Percentiles rank a stretch among this genome's conserved stretches.
These are phyloP conservation scores for Coturnix japonica DNA, from an alignment of 2,113 vertebrate species.

Conservation along the genomic window DNA sequence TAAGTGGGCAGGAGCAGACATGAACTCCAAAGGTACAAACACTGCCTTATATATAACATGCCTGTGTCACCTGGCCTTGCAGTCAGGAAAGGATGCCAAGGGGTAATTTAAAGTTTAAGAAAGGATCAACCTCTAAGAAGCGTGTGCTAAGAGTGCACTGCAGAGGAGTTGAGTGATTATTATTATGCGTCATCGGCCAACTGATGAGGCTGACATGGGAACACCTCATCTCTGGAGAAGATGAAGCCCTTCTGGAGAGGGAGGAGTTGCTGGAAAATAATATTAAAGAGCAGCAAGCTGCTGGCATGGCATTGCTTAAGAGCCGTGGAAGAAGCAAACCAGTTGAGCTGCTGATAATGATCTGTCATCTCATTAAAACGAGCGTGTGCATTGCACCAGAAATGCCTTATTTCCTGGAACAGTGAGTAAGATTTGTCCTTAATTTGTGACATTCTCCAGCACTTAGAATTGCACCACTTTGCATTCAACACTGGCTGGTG, in stretches of 20 bases:
- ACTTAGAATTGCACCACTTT: background rate
- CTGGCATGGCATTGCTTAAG: background rate
- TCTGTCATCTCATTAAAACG: background rate
- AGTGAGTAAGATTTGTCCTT: background rate
- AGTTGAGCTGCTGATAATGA: background rate
- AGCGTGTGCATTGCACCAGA: background rate
- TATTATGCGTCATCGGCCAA: background rate
- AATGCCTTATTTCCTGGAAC: background rate
- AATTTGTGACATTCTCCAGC: background rate
- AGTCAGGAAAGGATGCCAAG: constrained; percentile 10
- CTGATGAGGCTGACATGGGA: background rate
- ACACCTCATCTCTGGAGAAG: background rate
- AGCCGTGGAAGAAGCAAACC: background rate
- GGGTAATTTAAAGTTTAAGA: background rate
- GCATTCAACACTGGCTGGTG: background rate
- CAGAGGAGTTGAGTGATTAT: background rate
- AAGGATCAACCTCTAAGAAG: background rate
- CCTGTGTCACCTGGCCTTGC: background rate
- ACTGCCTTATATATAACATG: background rate
- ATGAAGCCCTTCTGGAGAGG: background rate
- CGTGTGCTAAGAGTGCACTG: background rate
- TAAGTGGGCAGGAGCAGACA: background rate
- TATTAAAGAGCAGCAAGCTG: background rate
- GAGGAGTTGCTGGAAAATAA: background rate
- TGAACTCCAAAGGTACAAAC: background rate